phyloP scores from a whole-genome alignment of 30 jellyfish, hydroid and myxozoan genomes.

The Calvadosia cruxmelitensis region DNA sequence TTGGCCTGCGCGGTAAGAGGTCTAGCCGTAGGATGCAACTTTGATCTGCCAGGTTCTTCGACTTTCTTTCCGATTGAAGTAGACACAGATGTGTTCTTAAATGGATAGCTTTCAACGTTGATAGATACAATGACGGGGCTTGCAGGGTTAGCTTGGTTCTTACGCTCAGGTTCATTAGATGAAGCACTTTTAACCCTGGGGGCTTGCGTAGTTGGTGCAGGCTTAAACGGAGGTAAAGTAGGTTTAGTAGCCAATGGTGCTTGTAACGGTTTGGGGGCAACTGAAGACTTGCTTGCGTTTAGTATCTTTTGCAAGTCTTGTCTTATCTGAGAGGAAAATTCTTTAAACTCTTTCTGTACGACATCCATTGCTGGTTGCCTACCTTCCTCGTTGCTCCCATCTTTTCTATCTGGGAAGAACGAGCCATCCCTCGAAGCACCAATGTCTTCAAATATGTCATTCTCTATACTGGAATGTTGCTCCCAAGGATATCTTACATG shows the following conservation, averaged over 20 bases:
- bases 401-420: not conserved
- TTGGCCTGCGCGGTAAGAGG: conserved; percentile 5
- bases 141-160: not conserved
- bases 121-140: conserved; percentile 25
- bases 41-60: too few species aligned
- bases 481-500: conserved; percentile 34
- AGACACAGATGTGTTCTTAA: not conserved
- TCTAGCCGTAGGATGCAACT: conserved; percentile 37
- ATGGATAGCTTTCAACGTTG: conserved; percentile 62
- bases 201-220: not conserved
- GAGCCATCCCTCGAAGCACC: not conserved
- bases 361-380: too few species aligned
- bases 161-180: not conserved
- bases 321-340: not conserved
- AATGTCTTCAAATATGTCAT: conserved; percentile 28
- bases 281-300: not conserved
- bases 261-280: not conserved
- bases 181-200: not conserved
- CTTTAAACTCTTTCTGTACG: not conserved
- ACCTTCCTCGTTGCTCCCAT: not conserved
- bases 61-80: conserved; percentile 14
- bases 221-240: not conserved
- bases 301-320: not conserved
- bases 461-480: conserved; percentile 22
- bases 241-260: conserved; percentile 11